Conservation (phyloP, 2,113 vertebrate genomes). For the Ictalurus punctatus region DNA sequence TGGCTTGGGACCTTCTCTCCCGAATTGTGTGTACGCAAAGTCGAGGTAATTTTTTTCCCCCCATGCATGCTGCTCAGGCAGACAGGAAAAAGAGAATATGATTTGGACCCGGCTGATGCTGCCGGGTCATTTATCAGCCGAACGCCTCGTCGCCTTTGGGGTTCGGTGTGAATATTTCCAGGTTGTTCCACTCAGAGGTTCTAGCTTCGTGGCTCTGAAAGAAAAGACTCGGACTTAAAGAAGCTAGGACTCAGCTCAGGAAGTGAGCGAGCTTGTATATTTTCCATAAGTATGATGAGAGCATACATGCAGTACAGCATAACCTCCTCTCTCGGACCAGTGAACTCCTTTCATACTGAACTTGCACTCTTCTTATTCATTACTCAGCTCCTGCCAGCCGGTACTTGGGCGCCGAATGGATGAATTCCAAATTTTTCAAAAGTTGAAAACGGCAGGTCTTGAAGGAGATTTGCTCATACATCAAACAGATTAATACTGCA, state of each 20-base stretch:
- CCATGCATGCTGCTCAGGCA: slow-evolving; percentile 40
- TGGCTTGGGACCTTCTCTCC: slow-evolving; percentile 49
- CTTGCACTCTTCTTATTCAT: slow-evolving; percentile 56
- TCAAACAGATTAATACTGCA: slow-evolving; percentile 45
- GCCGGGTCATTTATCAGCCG: slow-evolving; percentile 66
- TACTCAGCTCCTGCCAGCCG: slow-evolving; percentile 46
- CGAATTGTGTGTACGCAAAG: slow-evolving; percentile 54
- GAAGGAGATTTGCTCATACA: slow-evolving; percentile 35
- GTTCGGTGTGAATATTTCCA: slow-evolving; percentile 59
- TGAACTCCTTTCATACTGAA: slow-evolving; percentile 53
- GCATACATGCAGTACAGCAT: slow-evolving; percentile 31
- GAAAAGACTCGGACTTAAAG: slow-evolving; percentile 44
- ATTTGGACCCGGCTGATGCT: slow-evolving; percentile 58
- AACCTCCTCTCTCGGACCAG: slow-evolving; percentile 44
- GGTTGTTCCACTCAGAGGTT: slow-evolving; percentile 54
- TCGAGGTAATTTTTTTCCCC: slow-evolving; percentile 48
- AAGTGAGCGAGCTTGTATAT: slow-evolving; percentile 49
- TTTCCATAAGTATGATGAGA: slow-evolving; percentile 56
- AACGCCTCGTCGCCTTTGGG: slow-evolving; percentile 55
- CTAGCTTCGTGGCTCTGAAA: slow-evolving; percentile 35
- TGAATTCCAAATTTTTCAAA: slow-evolving; percentile 51
- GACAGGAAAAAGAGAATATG: slow-evolving; percentile 50
- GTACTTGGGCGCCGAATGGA: slow-evolving; percentile 51
- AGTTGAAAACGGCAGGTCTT: slow-evolving; percentile 33
- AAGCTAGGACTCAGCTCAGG: slow-evolving; percentile 20